Conservation (phyloP, 2,888 invertebrate species). For the Aporophyla nigra region DNA sequence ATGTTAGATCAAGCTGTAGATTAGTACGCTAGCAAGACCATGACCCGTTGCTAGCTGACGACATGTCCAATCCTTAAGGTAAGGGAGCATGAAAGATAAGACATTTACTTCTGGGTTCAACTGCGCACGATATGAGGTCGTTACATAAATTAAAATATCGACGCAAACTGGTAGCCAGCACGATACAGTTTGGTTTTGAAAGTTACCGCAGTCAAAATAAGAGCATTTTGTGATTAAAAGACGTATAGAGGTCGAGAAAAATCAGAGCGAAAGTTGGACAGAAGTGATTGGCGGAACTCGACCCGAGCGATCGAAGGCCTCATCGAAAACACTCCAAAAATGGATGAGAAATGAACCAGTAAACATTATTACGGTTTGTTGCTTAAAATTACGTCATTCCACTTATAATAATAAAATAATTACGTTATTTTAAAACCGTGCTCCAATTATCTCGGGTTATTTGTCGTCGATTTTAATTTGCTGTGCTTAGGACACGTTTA, state of each 20-base stretch:
- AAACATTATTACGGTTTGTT: constrained; percentile 53
- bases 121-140: constrained; percentile 55
- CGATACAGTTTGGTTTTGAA: constrained; percentile 78
- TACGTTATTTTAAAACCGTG: constrained; percentile 59
- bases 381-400: constrained; percentile 67
- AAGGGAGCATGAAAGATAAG: constrained; percentile 52
- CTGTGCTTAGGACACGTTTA: constrained; percentile 53
- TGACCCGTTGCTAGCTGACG: constrained; percentile 25
- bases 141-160: constrained; percentile 74
- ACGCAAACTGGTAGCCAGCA: constrained; percentile 71
- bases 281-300: constrained; percentile 84
- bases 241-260: constrained; percentile 83
- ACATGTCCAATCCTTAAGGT: constrained; percentile 35
- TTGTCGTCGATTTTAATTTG: constrained; percentile 68
- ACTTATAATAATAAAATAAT: constrained; percentile 63
- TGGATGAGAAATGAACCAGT: constrained; percentile 79
- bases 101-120: constrained; percentile 66
- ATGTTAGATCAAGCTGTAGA: constrained; percentile 34
- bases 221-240: constrained; percentile 74
- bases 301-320: constrained; percentile 80
- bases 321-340: constrained; percentile 82
- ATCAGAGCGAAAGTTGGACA: constrained; percentile 84
- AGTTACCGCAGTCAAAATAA: constrained; percentile 76
- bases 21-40: constrained; percentile 15
- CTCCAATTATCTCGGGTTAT: constrained; percentile 68